A percentile compares a stretch with the other conserved stretches of the same genome.
Conservation (phyloP, 2,797 vertebrate genomes). For the Pempheris klunzingeri region DNA sequence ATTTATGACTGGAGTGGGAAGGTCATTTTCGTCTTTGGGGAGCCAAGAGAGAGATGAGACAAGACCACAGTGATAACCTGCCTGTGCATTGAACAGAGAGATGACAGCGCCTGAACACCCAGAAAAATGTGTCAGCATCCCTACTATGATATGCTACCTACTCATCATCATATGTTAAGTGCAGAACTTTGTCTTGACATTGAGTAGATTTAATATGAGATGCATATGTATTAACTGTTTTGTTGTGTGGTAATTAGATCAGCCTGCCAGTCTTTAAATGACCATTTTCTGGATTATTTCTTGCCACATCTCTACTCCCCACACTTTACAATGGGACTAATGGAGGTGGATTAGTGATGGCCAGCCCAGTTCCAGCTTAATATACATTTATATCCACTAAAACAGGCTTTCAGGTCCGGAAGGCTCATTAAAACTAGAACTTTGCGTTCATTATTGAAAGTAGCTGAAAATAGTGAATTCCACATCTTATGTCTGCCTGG, state of each 20-base stretch:
- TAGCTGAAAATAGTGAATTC: slow-evolving; percentile 55
- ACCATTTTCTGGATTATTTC: slow-evolving; percentile 7
- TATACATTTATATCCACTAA: slow-evolving; percentile 43
- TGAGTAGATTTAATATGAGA: not conserved
- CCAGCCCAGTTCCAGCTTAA: slow-evolving; percentile 19
- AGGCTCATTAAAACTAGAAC: slow-evolving; percentile 53
- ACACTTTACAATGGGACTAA: slow-evolving; percentile 32
- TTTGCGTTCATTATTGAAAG: slow-evolving; percentile 57
- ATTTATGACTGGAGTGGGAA: slow-evolving; percentile 28
- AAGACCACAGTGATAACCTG: slow-evolving; percentile 22
- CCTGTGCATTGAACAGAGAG: not conserved
- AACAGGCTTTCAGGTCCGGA: slow-evolving; percentile 36
- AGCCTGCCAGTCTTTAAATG: slow-evolving; percentile 5
- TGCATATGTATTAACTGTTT: not conserved
- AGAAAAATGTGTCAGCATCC: slow-evolving; percentile 16
- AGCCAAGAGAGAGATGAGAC: slow-evolving; percentile 17
- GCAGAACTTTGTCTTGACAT: not conserved
- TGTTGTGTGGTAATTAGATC: not conserved
- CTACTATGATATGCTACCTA: not conserved
- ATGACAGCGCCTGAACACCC: slow-evolving; percentile 1
- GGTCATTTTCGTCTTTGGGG: slow-evolving; percentile 36
- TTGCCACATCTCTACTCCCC: not conserved
- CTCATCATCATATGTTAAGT: not conserved
- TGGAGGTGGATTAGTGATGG: slow-evolving; percentile 36
- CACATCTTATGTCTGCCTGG: slow-evolving; percentile 26